phyloP scores from a whole-genome alignment of 2,888 invertebrate species.

The Seladonia tumulorum region DNA sequence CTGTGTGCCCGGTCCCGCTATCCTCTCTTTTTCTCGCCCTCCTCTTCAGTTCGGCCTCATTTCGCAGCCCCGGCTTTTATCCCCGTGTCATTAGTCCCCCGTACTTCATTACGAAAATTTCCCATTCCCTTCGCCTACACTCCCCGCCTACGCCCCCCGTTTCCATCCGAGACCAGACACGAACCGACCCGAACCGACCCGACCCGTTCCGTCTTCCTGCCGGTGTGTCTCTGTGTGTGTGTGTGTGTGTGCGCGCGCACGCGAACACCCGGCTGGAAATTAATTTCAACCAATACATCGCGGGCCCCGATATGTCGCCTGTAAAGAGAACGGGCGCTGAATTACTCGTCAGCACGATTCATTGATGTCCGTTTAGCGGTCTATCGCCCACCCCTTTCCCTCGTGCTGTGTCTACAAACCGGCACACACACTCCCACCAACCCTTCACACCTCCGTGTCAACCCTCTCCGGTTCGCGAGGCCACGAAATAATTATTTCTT shows the following conservation, averaged over 20 bases:
- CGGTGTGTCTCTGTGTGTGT: too few relatives aligned
- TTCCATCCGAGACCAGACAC: neutral
- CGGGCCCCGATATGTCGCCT: conserved; percentile 23
- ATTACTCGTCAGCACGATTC: conserved; percentile 46
- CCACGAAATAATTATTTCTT: neutral
- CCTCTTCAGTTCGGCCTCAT: conserved; percentile 52
- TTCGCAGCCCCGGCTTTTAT: conserved; percentile 54
- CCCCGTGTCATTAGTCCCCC: conserved; percentile 57
- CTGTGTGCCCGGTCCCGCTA: conserved; percentile 27
- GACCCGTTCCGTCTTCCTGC: neutral
- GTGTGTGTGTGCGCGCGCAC: neutral
- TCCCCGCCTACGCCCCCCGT: neutral
- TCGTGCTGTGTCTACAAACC: neutral
- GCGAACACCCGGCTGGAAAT: conserved; percentile 34
- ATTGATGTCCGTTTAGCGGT: conserved; percentile 43
- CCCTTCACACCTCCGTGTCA: neutral
- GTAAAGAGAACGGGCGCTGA: conserved; percentile 14
- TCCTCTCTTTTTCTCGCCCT: conserved; percentile 36
- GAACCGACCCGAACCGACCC: neutral
- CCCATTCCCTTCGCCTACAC: conserved; percentile 26
- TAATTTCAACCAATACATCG: conserved; percentile 57
- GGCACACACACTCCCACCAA: neutral
- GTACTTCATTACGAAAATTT: conserved; percentile 58
- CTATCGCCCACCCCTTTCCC: neutral
- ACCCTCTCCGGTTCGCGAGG: neutral